Conservation (phyloP, 2,797 vertebrate species). For the Enteromius paludinosus region DNA sequence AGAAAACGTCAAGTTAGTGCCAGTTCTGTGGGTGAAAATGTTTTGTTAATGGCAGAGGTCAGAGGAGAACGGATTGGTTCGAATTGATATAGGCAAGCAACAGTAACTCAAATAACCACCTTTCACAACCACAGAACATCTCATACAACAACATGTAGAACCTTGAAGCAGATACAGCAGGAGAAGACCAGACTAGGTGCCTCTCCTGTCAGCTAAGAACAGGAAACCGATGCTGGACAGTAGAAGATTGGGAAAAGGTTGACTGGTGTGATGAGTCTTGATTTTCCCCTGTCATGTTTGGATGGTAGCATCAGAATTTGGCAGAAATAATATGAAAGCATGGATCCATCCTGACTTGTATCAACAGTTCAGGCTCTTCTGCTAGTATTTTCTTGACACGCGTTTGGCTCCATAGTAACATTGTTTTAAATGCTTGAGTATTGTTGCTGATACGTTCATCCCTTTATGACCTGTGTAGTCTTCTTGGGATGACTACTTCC, state of each 20-base stretch:
- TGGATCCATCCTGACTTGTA: not conserved
- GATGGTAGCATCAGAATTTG: not conserved
- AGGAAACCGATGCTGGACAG: not conserved
- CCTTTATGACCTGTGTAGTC: not conserved
- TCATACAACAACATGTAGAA: not conserved
- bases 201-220: not conserved
- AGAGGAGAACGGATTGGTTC: constrained; percentile 29
- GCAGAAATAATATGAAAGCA: not conserved
- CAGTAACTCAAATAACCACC: not conserved
- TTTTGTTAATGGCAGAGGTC: constrained; percentile 53
- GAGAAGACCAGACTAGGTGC: not conserved
- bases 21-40: constrained; percentile 52
- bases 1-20: constrained; percentile 7
- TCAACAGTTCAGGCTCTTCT: not conserved
- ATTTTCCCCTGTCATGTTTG: not conserved
- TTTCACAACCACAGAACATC: not conserved
- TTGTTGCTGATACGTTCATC: not conserved
- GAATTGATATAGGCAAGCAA: not conserved
- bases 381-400: too few species aligned
- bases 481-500: not conserved
- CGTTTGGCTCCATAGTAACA: too few species aligned
- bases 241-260: not conserved
- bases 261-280: not conserved
- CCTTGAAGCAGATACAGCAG: not conserved
- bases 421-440: not conserved